Base-by-base conservation (phyloP, 2,888 invertebrate species). In the Tanytarsus gracilentus region DNA sequence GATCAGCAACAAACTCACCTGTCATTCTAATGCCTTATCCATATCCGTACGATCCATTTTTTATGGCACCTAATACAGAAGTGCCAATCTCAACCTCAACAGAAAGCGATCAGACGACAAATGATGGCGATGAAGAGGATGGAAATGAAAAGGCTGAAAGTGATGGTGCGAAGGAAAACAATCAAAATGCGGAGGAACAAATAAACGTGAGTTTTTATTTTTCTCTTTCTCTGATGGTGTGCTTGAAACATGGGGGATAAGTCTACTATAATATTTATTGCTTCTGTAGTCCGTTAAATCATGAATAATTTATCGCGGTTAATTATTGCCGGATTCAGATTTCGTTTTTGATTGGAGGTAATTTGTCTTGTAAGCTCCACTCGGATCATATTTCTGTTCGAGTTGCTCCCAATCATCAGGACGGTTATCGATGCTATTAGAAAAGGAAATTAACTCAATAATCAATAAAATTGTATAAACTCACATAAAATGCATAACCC, bases 341-440 rank as follows among this genome's bases (percentile, higher is more conserved):
- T 36, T 6, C 8, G 61, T 66, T 65, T 79, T 80, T 25, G 67
- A 70, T 44, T 72, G 72, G 64, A 81, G 68, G 69, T 84, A 84
- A 56, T 78, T 78, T 61, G 72, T 70, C 66, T 78, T 81, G 69
- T 84, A 85, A 48, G 71, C 74, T 21, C 81, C 83, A 62, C 79
- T 76, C 1, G 83, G 78, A 67, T 84, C 81, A 66, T 77, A 83
- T 72, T 79, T 81, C 64, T 75, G 69, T 66, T 81, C 80, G 25
- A 83, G 73, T 52, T 76, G 76, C 2, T 65, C 66, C 81, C 81
- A 82, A 66, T 80, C 80, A 0, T 75, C 73, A 6, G 80, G 77
- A 14, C 77, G 69, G 52, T 72, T 69, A 64, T 74, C 73, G 49
- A 74, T 74, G 6, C 58, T 58, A 11, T 39, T 18, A n/a, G 18